Evolutionary conservation across 2,888 invertebrate genomes (phyloP), one percentile per base, ranked within the genome.

Genomic region (Cosmia trapezina): DNA sequence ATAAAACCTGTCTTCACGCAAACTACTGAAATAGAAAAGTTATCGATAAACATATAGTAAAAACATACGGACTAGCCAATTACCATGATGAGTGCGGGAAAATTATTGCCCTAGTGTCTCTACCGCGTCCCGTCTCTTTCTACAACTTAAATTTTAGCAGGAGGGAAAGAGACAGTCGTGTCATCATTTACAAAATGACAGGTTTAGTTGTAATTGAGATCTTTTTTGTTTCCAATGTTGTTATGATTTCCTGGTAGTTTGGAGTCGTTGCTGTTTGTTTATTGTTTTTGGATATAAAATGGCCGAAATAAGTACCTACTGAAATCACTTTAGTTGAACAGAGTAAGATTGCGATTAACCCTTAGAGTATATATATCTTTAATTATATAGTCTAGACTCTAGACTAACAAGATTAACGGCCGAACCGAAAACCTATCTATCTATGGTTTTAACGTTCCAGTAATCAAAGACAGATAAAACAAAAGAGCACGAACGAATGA

Each of bases 81-180:
- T 91, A 92, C 88, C 78, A 84, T 89, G 89, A 91, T 91, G 75
- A 84, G 70, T 88, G 88, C 85, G 75, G 82, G 90, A 88, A 92
- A 91, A 92, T 92, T 90, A 90, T 89, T 89, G 81, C 88, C 78
- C 74, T 83, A 74, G 73, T 70, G 66, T 63, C 9, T 79, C 88
- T 91, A 87, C 90, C 89, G 87, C 84, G 71, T 89, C 72, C 70
- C 72, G 51, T 91, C 90, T 78, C 84, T 79, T 82, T 91, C 84
- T 78, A 73, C 11, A 9, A 1, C 45, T 71, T 8, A 0, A 49
- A 63, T 71, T 78, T 70, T 1, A 66, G 11, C 71, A 57, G 0
- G 78, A 68, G 51, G 72, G 64, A 74, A 69, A 75, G 73, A 78
- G 60, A 70, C 70, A 62, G 63, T 71, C 63, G 47, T 76, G 62